Base-by-base conservation (phyloP, 2,888 invertebrate species). In the Agrilus mali region DNA sequence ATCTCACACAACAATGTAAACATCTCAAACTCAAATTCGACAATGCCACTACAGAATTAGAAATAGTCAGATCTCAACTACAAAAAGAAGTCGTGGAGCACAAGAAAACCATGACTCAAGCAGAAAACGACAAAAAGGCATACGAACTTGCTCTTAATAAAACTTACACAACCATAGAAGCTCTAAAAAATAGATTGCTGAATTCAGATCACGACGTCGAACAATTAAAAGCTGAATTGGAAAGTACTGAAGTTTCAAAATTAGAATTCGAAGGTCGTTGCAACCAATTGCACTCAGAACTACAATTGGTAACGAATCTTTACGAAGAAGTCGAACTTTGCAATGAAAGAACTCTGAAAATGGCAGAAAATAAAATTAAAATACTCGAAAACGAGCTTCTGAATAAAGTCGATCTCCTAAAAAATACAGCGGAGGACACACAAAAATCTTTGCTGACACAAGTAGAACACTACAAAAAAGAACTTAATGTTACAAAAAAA, bases 141-240 rank as follows among this genome's bases (percentile, higher is more conserved):
- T 77, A 73, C 57, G 70, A 75, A 60, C 66, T 75, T 55, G 74
- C 77, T n/a, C 62, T 77, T n/a, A 69, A 66, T 27, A 73, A 74
- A 13, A 74, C 73, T 2, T 69, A 73, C 53, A 70, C 73, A 46
- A 75, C 76, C 38, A 73, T 78, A 12, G 72, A 77, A 55, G 75
- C 76, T 4, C 56, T 78, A 40, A 75, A 72, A 22, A 68, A 70
- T 60, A 65, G 77, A 14, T 58, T 78, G 40, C 66, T 75, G 39
- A 70, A 75, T 52, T 77, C 77, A 4, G 77, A 78, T 53, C 69
- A 65, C 54, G 77, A 77, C 56, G 67, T 77, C 1, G 77, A 76
- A 54, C 69, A 70, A 56, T 60, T 78, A 55, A 54, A 71, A 69
- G 57, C 56, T 64, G 55, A 67, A 56, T 41, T 68, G 14, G 51